Evolutionary conservation across 2,113 vertebrate genomes (phyloP).

Genomic region (Psittacus erithacus): DNA sequence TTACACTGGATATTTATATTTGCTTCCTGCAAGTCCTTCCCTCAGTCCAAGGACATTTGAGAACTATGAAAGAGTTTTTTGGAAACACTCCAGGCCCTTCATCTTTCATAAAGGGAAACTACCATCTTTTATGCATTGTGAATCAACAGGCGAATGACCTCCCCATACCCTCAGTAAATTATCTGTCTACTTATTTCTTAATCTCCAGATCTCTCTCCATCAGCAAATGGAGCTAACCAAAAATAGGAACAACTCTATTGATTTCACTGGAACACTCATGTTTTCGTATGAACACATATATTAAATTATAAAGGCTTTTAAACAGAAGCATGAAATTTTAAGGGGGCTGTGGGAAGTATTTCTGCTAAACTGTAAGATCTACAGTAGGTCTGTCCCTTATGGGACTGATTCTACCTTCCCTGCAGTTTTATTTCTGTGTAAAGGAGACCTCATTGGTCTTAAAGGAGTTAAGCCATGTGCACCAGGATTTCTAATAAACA

Average conservation of each 20-base stretch:
- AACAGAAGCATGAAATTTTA: conserved; percentile 31
- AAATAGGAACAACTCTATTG: neutral
- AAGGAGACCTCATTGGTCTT: neutral
- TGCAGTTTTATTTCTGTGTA: neutral
- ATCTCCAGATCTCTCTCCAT: neutral
- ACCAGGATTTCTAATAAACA: neutral
- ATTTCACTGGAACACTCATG: neutral
- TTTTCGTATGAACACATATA: neutral
- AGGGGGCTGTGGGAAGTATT: neutral
- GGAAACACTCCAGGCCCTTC: conserved; percentile 46
- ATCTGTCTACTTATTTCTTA: neutral
- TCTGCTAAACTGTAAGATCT: neutral
- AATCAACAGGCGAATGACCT: conserved; percentile 30
- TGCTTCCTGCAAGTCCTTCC: conserved; percentile 28
- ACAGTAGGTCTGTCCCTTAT: neutral
- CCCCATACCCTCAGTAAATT: neutral
- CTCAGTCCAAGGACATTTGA: conserved; percentile 55
- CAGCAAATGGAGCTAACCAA: neutral
- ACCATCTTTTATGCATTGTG: neutral
- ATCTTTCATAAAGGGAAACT: conserved; percentile 18
- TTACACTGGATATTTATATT: conserved; percentile 17
- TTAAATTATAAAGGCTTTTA: conserved; percentile 26
- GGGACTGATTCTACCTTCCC: neutral
- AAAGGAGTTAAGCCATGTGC: neutral
- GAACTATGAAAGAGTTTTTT: conserved; percentile 10